These are phyloP conservation scores for Trichopria drosophilae DNA, from an alignment of 2,888 invertebrate genomes.

Conservation along the genomic window DNA sequence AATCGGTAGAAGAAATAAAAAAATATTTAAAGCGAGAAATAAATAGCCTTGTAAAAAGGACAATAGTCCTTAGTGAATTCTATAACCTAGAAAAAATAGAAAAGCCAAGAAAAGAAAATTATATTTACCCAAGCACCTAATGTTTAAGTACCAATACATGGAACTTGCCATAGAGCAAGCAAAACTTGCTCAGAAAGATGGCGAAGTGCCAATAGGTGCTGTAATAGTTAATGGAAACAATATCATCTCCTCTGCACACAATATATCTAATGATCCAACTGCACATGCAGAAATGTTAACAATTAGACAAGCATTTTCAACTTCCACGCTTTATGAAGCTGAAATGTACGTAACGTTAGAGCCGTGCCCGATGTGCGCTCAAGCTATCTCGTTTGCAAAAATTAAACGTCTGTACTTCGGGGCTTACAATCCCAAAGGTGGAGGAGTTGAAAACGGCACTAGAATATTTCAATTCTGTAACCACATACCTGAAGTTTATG, in stretches of 20 bases:
- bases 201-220: conserved; percentile 16
- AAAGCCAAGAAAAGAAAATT: too few species aligned
- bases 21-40: too few species aligned
- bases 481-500: conserved; percentile 17
- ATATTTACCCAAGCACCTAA: too few species aligned
- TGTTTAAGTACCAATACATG: conserved; percentile 19
- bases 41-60: too few species aligned
- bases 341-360: conserved; percentile 15
- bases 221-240: conserved; percentile 11
- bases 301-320: conserved; percentile 9
- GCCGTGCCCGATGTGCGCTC: conserved; percentile 17
- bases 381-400: conserved; percentile 16
- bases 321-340: conserved; percentile 10
- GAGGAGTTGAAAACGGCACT: conserved; percentile 16
- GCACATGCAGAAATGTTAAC: conserved; percentile 20
- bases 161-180: conserved; percentile 15
- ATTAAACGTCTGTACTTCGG: conserved; percentile 15
- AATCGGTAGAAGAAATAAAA: too few species aligned
- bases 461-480: conserved; percentile 14
- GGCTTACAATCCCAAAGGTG: conserved; percentile 15
- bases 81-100: too few species aligned
- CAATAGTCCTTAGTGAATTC: too few species aligned
- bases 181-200: conserved; percentile 12
- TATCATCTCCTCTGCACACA: conserved; percentile 13
- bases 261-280: conserved; percentile 16